Evolutionary conservation across 2,888 invertebrate genomes (phyloP), one percentile per base, ranked within the genome.

Genomic region (Brachyptera putata): DNA sequence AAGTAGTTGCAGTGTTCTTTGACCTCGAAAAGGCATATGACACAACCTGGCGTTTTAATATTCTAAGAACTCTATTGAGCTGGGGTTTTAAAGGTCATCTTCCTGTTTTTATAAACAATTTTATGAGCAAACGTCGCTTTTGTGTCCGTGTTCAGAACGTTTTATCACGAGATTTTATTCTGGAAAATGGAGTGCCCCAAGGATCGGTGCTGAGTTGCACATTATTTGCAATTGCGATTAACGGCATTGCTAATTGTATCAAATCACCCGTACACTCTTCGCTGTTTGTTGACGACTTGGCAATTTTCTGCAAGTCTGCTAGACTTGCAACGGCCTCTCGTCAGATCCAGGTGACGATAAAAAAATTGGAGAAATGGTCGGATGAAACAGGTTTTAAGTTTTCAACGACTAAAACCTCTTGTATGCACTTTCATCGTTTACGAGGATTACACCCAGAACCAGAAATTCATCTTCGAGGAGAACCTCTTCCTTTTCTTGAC

Each of bases 1-100:
- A 65, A 41, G 48, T 66, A 3, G 58, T 66, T 11, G 61, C 65
- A 30, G n/a, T n/a, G n/a, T n/a, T n/a, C n/a, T 66, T 14, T 16
- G n/a, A n/a, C n/a, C n/a, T n/a, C n/a, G n/a, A n/a, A n/a, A n/a
- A n/a, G n/a, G n/a, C n/a, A n/a, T n/a, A 39, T 25, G 13, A 30
- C 1, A n/a, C n/a, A n/a, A n/a, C n/a, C n/a, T 36, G 57, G 58
- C 63, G 63, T 3, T 57, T n/a, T 66, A 2, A 58, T 46, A 26
- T 66, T 63, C 14, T 48, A 57, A 24, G 41, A 60, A n/a, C n/a
- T n/a, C n/a, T n/a, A n/a, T n/a, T n/a, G n/a, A n/a, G n/a, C n/a
- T n/a, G n/a, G n/a, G n/a, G n/a, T n/a, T n/a, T n/a, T n/a, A n/a
- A n/a, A n/a, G n/a, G n/a, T n/a, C n/a, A n/a, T n/a, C n/a, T n/a